phyloP scores from a whole-genome alignment of 2,888 invertebrate genomes.

The Caenorhabditis sp. region DNA sequence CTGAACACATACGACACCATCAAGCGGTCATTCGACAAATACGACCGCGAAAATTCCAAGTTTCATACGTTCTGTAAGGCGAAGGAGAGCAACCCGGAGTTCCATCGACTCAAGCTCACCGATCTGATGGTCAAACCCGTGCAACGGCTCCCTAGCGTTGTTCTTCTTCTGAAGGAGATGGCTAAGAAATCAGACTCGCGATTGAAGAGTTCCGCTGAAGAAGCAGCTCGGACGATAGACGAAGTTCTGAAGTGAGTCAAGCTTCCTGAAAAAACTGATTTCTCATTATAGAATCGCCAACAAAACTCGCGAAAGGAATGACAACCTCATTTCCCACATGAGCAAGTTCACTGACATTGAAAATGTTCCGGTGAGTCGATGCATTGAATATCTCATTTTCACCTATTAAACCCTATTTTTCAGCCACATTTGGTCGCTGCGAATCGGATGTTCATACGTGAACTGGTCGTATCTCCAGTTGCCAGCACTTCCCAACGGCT shows the following conservation, averaged over 20 bases:
- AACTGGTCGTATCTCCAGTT: slow-evolving; percentile 48
- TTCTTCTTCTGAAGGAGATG: slow-evolving; percentile 90
- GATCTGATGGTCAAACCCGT: slow-evolving; percentile 98
- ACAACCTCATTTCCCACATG: slow-evolving; percentile 96
- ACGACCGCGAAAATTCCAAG: slow-evolving; percentile 94
- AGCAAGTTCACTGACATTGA: slow-evolving; percentile 98
- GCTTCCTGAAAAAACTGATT: slow-evolving; percentile 85
- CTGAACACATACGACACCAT: slow-evolving; percentile 98
- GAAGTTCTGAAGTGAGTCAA: slow-evolving; percentile 88
- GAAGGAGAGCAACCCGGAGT: slow-evolving; percentile 89
- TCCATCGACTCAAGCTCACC: slow-evolving; percentile 95
- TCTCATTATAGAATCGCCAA: slow-evolving; percentile 89
- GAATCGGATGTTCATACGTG: slow-evolving; percentile 63
- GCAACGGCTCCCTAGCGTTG: slow-evolving; percentile 96
- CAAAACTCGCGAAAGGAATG: slow-evolving; percentile 97
- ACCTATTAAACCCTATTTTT: slow-evolving; percentile 5
- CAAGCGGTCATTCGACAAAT: slow-evolving; percentile 93
- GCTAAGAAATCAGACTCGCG: slow-evolving; percentile 91
- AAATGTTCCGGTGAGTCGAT: slow-evolving; percentile 91
- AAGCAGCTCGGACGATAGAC: slow-evolving; percentile 87
- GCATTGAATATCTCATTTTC: not conserved
- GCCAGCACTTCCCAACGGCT: slow-evolving; percentile 44
- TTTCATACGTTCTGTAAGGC: slow-evolving; percentile 97
- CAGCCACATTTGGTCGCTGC: slow-evolving; percentile 69
- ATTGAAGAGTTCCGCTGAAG: slow-evolving; percentile 91